A percentile compares a stretch with the other conserved stretches of the same genome.
Evolutionary conservation across 2,113 vertebrate genomes (phyloP).

Genomic region (Pseudopodoces humilis): DNA sequence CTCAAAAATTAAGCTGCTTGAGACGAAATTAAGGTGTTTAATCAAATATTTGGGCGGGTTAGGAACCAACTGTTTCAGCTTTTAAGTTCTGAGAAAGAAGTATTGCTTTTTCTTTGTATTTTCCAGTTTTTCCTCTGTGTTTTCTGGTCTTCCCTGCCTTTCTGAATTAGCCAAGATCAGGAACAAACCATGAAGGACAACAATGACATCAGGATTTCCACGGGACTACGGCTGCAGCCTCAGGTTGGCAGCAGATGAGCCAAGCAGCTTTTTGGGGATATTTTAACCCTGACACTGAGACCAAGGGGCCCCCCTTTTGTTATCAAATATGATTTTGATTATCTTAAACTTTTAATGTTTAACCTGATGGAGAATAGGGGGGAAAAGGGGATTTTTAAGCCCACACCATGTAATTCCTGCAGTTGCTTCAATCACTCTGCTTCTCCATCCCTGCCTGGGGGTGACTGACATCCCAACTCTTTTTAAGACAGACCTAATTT

Average conservation of each 20-base stretch:
- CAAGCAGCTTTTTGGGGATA: not conserved
- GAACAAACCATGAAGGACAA: not conserved
- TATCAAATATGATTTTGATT: fast-evolving
- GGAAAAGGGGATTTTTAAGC: not conserved
- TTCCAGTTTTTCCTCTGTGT: not conserved
- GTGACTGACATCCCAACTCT: fast-evolving
- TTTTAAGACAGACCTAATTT: fast-evolving
- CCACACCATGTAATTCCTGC: fast-evolving
- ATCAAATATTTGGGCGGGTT: not conserved
- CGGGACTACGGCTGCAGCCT: fast-evolving
- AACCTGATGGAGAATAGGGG: not conserved
- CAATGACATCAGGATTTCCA: not conserved
- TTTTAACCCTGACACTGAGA: not conserved
- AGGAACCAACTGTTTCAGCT: not conserved
- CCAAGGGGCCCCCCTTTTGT: fast-evolving
- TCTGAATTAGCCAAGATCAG: not conserved
- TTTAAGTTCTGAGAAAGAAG: not conserved
- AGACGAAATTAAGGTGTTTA: not conserved
- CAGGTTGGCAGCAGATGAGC: not conserved
- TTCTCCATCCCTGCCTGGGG: not conserved
- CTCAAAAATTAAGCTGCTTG: not conserved
- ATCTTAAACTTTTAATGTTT: not conserved
- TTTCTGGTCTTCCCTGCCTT: not conserved
- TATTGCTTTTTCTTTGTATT: not conserved
- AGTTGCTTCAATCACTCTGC: not conserved